These are phyloP conservation scores for Dryococelus australis DNA, from an alignment of 2,888 invertebrate genomes.

Conservation along the genomic window DNA sequence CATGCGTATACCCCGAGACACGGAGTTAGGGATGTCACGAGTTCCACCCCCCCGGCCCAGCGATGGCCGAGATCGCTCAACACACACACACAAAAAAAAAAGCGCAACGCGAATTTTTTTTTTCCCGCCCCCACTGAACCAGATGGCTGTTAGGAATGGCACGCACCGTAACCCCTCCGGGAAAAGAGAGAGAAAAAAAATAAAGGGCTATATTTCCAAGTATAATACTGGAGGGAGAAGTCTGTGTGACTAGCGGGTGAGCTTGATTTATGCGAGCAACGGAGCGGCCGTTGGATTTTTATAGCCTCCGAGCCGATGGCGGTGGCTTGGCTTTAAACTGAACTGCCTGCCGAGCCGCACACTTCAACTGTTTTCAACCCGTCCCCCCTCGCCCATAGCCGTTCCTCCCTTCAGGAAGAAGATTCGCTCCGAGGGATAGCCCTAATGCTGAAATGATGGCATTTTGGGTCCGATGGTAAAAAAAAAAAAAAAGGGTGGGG, in stretches of 20 bases:
- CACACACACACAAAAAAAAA: no score
- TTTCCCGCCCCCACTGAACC: no score
- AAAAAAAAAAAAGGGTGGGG: neutral
- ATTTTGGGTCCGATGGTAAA: neutral
- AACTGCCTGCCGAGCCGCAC: neutral
- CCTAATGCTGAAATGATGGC: slow-evolving; percentile 16
- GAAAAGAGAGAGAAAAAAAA: neutral
- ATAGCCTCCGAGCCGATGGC: neutral
- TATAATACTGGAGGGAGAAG: neutral
- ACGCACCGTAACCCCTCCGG: no score
- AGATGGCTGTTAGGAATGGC: no score
- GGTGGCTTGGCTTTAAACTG: neutral
- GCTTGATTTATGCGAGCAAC: neutral
- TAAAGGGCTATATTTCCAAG: neutral
- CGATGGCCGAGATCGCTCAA: no score
- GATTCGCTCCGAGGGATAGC: neutral
- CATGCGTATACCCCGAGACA: no score
- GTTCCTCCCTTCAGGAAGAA: neutral
- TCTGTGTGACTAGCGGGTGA: neutral
- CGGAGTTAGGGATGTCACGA: no score
- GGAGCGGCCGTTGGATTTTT: neutral
- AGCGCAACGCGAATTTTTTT: no score
- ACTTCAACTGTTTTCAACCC: neutral
- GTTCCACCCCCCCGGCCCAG: no score
- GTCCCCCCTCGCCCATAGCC: neutral